Evolutionary conservation across 2,113 vertebrate genomes (phyloP).

Genomic region (Thermophis baileyi): DNA sequence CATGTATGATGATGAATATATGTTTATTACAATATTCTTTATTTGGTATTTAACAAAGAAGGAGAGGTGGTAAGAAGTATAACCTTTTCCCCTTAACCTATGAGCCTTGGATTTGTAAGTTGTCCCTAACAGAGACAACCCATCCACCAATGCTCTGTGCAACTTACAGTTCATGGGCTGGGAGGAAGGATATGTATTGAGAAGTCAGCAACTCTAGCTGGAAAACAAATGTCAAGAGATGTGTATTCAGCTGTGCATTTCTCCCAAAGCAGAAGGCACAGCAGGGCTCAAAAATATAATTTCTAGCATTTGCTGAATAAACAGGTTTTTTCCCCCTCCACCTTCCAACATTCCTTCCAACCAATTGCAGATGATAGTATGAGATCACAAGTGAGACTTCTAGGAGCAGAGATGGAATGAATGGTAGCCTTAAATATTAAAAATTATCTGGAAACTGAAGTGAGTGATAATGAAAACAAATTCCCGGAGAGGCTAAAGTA

Average conservation of each 20-base stretch:
- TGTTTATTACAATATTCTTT: background rate
- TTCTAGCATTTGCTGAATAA: background rate
- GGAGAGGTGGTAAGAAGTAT: background rate
- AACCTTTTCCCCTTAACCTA: background rate
- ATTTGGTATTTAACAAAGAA: background rate
- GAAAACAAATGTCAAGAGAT: background rate
- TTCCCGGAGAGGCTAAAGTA: background rate
- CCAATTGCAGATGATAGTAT: background rate
- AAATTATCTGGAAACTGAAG: background rate
- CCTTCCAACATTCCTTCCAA: background rate
- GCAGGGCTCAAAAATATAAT: background rate
- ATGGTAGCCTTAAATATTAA: background rate
- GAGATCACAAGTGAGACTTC: background rate
- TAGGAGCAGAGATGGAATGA: background rate
- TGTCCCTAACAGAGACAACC: background rate
- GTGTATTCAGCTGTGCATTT: background rate
- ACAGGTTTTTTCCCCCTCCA: background rate
- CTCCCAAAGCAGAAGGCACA: background rate
- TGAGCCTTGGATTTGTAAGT: background rate
- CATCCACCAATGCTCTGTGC: background rate
- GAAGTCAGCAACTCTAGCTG: background rate
- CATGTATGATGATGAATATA: background rate
- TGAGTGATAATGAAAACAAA: background rate
- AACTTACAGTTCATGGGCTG: background rate
- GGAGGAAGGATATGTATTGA: background rate